Evolutionary conservation across 1,140 invertebrate genomes (phyloP).

Genomic region (Cotesia vestalis): DNA sequence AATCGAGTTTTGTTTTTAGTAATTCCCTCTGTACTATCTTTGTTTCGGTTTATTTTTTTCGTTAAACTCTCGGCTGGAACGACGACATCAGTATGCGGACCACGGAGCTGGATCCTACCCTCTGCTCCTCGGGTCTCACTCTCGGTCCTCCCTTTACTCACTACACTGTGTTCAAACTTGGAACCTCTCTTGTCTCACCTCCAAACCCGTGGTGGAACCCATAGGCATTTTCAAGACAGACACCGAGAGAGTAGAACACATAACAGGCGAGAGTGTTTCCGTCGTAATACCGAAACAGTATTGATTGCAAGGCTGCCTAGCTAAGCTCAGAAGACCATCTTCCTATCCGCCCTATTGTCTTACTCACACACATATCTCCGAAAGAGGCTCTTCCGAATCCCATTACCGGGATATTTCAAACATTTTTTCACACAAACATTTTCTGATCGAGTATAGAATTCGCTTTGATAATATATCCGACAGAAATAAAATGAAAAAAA

Average conservation of each 20-base stretch:
- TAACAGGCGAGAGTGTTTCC: slow-evolving; percentile 57
- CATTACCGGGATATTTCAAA: slow-evolving; percentile 10
- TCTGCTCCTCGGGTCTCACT: slow-evolving; percentile 35
- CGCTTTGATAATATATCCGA: too few relatives aligned
- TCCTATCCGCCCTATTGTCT: slow-evolving; percentile 28
- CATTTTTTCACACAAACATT: slow-evolving; percentile 16
- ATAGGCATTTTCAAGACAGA: slow-evolving; percentile 54
- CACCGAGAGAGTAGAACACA: slow-evolving; percentile 1
- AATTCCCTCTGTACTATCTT: slow-evolving; percentile 26
- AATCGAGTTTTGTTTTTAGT: slow-evolving; percentile 26
- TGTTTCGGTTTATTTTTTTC: slow-evolving; percentile 37
- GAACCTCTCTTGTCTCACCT: slow-evolving; percentile 34
- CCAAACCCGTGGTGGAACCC: slow-evolving; percentile 50
- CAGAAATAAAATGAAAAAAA: too few relatives aligned
- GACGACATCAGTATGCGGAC: slow-evolving; percentile 64
- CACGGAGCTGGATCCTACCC: slow-evolving; percentile 58
- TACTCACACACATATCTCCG: slow-evolving; percentile 36
- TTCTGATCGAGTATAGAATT: background rate
- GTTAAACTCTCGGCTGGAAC: slow-evolving; percentile 34
- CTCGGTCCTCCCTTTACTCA: slow-evolving; percentile 33
- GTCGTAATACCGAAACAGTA: slow-evolving; percentile 65
- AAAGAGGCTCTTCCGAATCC: slow-evolving; percentile 30
- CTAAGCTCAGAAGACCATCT: slow-evolving; percentile 43
- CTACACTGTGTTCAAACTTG: slow-evolving; percentile 34
- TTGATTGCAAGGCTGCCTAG: slow-evolving; percentile 60